phyloP scores from a whole-genome alignment of 2,113 vertebrate genomes.

The Neolamprologus falcicula region DNA sequence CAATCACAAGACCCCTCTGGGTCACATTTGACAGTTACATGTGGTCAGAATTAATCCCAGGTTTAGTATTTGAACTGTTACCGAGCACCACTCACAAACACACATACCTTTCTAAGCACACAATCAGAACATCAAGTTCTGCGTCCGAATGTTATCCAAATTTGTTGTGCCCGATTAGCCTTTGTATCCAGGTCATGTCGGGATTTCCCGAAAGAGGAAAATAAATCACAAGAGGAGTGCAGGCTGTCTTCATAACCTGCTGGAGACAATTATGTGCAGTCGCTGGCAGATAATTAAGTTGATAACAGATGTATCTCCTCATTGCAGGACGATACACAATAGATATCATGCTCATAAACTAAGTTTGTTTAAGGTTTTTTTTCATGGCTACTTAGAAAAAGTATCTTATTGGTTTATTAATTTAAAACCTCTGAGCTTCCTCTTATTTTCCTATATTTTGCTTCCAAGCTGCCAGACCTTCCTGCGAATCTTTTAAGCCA shows the following conservation, averaged over 20 bases:
- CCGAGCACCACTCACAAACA: background rate
- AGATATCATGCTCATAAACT: background rate
- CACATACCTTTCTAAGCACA: background rate
- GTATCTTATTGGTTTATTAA: background rate
- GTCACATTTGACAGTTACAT: slow-evolving; percentile 1
- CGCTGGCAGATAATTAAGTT: slow-evolving; percentile 27
- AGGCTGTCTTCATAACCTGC: slow-evolving; percentile 49
- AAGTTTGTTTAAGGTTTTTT: background rate
- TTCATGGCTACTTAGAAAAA: background rate
- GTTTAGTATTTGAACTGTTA: background rate
- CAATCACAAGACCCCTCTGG: background rate
- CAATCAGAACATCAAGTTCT: slow-evolving; percentile 33
- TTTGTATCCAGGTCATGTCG: slow-evolving; percentile 34
- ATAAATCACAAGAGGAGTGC: slow-evolving; percentile 19
- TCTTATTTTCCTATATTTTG: background rate
- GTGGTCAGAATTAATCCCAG: slow-evolving; percentile 25
- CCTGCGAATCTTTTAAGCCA: background rate
- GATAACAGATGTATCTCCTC: slow-evolving; percentile 31
- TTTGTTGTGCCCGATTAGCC: slow-evolving; percentile 48
- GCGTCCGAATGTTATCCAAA: slow-evolving; percentile 41
- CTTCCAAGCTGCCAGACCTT: background rate
- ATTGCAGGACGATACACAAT: background rate
- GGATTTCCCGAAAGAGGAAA: slow-evolving; percentile 32
- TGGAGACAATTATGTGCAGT: slow-evolving; percentile 45
- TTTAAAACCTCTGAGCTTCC: background rate